These are phyloP conservation scores for Autographa gamma DNA, from an alignment of 2,888 invertebrate genomes.

Conservation along the genomic window DNA sequence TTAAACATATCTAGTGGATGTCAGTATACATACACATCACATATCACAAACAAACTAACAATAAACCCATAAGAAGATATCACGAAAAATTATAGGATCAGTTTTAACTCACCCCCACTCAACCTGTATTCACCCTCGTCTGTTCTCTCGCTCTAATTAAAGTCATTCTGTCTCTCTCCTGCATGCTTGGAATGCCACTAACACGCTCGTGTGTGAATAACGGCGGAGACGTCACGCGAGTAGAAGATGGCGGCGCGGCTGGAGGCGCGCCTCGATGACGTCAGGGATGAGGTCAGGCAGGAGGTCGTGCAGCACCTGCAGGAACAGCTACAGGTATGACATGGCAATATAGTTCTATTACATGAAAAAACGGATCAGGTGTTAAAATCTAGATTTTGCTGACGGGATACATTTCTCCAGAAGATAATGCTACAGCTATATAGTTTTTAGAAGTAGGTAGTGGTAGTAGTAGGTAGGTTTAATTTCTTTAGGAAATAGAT, in stretches of 20 bases:
- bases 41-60: not conserved
- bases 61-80: not conserved
- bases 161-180: slow-evolving; percentile 72
- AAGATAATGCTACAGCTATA: too few species aligned
- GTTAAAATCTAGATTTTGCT: too few species aligned
- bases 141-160: slow-evolving; percentile 54
- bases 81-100: not conserved
- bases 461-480: too few species aligned
- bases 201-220: slow-evolving; percentile 81
- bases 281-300: slow-evolving; percentile 88
- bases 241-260: slow-evolving; percentile 69
- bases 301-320: slow-evolving; percentile 92
- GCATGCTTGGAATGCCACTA: slow-evolving; percentile 86
- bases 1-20: not conserved
- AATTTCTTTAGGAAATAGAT: too few species aligned
- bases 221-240: slow-evolving; percentile 54
- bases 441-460: too few species aligned
- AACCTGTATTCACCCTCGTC: slow-evolving; percentile 31
- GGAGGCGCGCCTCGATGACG: slow-evolving; percentile 68
- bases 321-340: slow-evolving; percentile 92
- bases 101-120: slow-evolving; percentile 4
- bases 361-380: not conserved
- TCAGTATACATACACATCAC: not conserved
- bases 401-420: too few species aligned
- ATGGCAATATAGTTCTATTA: not conserved